Conservation (phyloP, 2,113 vertebrate genomes). For the Chinchilla lanigera region DNA sequence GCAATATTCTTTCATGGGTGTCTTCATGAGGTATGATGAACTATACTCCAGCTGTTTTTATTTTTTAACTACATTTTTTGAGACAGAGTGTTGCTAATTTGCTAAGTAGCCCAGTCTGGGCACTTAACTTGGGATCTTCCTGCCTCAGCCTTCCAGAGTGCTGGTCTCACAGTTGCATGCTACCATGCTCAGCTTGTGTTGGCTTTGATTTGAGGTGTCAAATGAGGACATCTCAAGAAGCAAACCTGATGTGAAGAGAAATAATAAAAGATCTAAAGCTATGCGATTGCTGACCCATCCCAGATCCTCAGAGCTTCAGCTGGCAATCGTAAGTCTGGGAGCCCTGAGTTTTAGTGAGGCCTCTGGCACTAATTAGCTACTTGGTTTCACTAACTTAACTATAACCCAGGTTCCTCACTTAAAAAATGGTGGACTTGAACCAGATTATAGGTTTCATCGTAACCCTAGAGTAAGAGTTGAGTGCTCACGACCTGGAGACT, state of each 20-base stretch:
- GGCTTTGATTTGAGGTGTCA: background rate
- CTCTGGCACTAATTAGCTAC: background rate
- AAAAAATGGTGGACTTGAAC: background rate
- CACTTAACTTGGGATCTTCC: background rate
- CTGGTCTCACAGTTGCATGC: background rate
- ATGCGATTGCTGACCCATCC: fast-evolving
- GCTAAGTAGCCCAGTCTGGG: background rate
- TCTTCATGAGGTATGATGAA: background rate
- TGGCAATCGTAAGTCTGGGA: background rate
- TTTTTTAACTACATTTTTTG: background rate
- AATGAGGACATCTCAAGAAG: background rate
- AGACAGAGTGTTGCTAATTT: background rate
- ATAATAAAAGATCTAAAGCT: too few species aligned
- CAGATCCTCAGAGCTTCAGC: background rate
- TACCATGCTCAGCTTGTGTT: fast-evolving
- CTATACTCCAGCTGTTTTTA: background rate
- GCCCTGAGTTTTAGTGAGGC: background rate
- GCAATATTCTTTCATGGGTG: background rate
- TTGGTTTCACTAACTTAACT: background rate
- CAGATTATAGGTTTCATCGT: too few species aligned
- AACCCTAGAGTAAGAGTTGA: fast-evolving
- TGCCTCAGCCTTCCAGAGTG: background rate
- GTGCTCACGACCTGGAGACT: background rate
- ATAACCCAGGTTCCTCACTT: background rate
- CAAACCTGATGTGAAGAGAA: background rate